Evolutionary conservation across 2,113 vertebrate genomes (phyloP), one percentile per base, ranked within the genome.

Genomic region (Egretta garzetta): DNA sequence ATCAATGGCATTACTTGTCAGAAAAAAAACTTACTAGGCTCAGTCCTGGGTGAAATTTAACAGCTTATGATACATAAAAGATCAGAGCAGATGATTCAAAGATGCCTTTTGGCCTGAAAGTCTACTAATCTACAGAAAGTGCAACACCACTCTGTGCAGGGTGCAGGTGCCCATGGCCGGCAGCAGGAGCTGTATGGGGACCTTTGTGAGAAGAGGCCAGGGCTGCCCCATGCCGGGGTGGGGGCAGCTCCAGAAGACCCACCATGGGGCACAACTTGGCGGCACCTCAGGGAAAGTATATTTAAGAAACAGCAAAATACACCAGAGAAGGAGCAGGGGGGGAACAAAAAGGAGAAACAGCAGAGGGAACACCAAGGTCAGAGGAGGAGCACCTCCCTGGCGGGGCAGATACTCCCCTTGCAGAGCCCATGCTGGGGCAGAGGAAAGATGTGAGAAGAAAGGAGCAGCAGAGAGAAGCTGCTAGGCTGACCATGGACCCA

Each of bases 151-250:
- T 73, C 41, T 35, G 33, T 24, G 62, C 1, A 2, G 80, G 24
- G 33, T 37, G 32, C 5, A 50, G 35, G 30, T 39, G 56, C 24
- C 27, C 83, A 35, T 11, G 41, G 63, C 63, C 1, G 3, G 62
- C 67, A 59, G 30, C 0, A 0, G 30, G 23, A 37, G 39, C 30
- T 49, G 18, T 56, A 32, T 0, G 1, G 32, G 28, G 6, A 4
- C 32, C 17, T 52, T 33, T 56, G 30, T 24, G 19, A 66, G 30
- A 43, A 79, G 41, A 28, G 9, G 15, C 10, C 11, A 4, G 22
- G 30, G 13, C 33, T 70, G n/a, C 35, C 70, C 26, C 1, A 0
- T 39, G 15, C 19, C 1, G 2, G 15, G 35, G 33, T 5, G 12
- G 64, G 14, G 59, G 24, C 6, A 3, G 24, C 12, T 41, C 22